phyloP scores from a whole-genome alignment of 2,113 vertebrate genomes.

The Thryonomys swinderianus region DNA sequence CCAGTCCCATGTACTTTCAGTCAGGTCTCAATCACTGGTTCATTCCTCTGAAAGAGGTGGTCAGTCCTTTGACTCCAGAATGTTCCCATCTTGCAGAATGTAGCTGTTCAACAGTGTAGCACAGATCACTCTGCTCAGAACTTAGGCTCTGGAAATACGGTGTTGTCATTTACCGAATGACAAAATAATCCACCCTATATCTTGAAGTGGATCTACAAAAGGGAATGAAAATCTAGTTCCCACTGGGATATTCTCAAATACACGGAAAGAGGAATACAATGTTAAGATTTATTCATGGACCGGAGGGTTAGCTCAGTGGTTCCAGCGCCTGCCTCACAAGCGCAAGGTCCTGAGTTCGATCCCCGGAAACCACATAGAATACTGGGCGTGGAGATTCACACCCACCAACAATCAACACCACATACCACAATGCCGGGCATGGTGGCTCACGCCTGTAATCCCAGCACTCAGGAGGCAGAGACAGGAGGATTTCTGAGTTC shows the following conservation, averaged over 20 bases:
- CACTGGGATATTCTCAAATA: not conserved
- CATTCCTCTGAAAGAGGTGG: not conserved
- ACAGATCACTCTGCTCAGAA: not conserved
- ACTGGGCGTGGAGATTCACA: too few relatives aligned
- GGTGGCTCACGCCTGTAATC: too few relatives aligned
- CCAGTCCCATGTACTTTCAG: not conserved
- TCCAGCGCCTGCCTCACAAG: too few relatives aligned
- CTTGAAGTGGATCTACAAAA: not conserved
- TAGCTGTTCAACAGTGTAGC: not conserved
- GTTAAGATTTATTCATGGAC: not conserved
- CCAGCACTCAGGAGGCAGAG: too few relatives aligned
- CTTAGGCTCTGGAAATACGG: not conserved
- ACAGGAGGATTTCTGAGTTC: too few relatives aligned
- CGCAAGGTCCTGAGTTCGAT: too few relatives aligned
- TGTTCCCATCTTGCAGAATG: not conserved
- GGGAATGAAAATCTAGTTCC: not conserved
- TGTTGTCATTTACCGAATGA: not conserved
- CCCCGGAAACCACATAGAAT: too few relatives aligned
- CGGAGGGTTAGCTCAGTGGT: too few relatives aligned
- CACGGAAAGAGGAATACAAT: constrained; percentile 5
- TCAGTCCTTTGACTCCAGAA: not conserved
- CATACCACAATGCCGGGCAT: too few relatives aligned
- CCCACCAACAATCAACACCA: too few relatives aligned
- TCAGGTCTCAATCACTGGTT: not conserved
- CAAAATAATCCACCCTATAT: not conserved